Evolutionary conservation across 2,888 invertebrate genomes (phyloP).

Genomic region (Patella ulyssiponensis): DNA sequence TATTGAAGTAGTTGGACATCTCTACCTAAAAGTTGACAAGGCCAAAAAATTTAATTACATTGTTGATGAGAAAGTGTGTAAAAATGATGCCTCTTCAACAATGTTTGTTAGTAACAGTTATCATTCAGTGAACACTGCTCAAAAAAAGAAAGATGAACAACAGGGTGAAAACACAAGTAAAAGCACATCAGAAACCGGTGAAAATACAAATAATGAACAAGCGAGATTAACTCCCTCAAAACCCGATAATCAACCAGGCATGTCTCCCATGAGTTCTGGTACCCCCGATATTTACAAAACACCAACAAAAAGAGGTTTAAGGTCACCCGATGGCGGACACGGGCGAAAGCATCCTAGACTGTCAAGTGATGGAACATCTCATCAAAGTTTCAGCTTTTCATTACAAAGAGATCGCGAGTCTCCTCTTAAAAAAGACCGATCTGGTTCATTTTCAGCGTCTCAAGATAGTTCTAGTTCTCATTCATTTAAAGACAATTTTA

Average conservation of each 20-base stretch:
- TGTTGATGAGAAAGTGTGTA: conserved; percentile 10
- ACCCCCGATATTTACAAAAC: not conserved
- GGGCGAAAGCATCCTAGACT: not conserved
- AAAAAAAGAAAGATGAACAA: conserved; percentile 2
- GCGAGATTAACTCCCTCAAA: too few species aligned
- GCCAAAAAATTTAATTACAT: not conserved
- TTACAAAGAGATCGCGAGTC: not conserved
- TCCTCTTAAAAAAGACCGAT: not conserved
- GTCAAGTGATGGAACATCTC: not conserved
- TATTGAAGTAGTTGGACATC: not conserved
- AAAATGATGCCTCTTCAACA: conserved; percentile 8
- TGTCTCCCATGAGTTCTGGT: too few species aligned
- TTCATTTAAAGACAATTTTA: not conserved
- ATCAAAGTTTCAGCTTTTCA: not conserved
- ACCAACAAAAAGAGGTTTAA: not conserved
- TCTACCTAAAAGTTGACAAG: not conserved
- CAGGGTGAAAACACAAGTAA: not conserved
- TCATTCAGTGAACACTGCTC: not conserved
- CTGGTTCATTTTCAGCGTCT: not conserved
- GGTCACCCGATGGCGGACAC: not conserved
- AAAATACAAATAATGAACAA: too few species aligned
- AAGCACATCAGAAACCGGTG: not conserved
- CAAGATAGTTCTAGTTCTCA: conserved; percentile 8
- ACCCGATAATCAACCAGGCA: too few species aligned
- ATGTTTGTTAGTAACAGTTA: conserved; percentile 9